A percentile compares a stretch with the other conserved stretches of the same genome.
Evolutionary conservation across 35 echinoderm and acorn worm genomes (phyloP).

Genomic region (Heliocidaris erythrogramma): DNA sequence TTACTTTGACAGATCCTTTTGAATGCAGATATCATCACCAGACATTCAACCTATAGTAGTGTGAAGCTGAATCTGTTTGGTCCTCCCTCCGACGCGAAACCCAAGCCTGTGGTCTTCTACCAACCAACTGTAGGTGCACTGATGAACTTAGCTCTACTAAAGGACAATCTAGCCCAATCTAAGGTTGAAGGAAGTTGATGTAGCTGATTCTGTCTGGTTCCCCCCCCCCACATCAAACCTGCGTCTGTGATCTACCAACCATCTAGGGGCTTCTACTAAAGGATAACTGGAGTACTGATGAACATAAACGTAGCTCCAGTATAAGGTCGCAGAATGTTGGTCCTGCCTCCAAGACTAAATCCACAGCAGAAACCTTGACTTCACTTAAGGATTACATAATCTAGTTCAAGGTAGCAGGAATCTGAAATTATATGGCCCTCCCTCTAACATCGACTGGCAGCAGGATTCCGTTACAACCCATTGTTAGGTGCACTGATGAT

Average conservation of each 20-base stretch:
- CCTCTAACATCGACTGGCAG: background rate
- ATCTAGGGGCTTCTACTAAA: no score
- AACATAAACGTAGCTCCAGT: background rate
- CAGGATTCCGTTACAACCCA: no score
- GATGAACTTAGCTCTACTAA: background rate
- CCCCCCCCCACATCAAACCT: no score
- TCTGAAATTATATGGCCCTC: background rate
- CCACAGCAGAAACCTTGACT: background rate
- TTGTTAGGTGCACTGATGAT: no score
- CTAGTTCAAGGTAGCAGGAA: background rate
- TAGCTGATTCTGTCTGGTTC: background rate
- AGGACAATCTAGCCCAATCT: background rate
- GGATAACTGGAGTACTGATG: background rate
- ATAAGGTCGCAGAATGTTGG: background rate
- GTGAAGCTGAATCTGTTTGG: background rate
- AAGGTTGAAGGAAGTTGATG: background rate
- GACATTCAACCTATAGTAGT: slow-evolving; percentile 25
- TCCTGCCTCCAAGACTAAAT: background rate
- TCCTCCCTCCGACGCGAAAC: background rate
- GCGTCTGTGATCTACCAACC: no score
- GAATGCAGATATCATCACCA: slow-evolving; percentile 14
- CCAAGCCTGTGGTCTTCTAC: background rate
- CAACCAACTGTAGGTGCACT: background rate
- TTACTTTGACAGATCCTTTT: background rate
- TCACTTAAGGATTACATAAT: background rate